Base-by-base conservation (phyloP, 2,113 vertebrate genomes). In the Pandion haliaetus region DNA sequence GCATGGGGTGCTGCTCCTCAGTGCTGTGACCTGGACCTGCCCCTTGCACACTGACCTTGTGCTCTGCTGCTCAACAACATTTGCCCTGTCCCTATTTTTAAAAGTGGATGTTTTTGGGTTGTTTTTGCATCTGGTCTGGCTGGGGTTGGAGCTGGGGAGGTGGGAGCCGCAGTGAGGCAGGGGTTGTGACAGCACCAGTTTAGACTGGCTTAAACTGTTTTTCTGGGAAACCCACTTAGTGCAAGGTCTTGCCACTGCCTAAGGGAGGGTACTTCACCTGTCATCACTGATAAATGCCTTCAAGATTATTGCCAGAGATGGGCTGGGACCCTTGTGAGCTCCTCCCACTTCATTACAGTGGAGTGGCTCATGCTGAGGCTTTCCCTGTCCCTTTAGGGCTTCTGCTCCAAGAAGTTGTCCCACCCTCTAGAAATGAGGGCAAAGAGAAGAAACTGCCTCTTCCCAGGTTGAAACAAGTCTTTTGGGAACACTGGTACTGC, bases 91-190 rank as follows among this genome's bases (percentile, higher is more conserved):
- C 7, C 7, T 44, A 1, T 49, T 63, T 83, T n/a, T 65, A 57
- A 72, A 72, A 78, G 24, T 29, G 14, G 8, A 8, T 69, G 47
- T 4, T 10, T 80, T 77, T 55, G 26, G 58, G 44, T 40, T 79
- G 42, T 2, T 54, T 82, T 88, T 91, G 26, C 5, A 5, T 9
- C 18, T 58, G 34, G 5, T 88, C 21, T 61, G 38, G 7, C 44
- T 82, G 40, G 29, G 26, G 3, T 45, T 54, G 42, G 57, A 67
- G 70, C 50, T 85, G 70, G 50, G 55, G 38, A 82, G 19, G 17
- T 84, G 24, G 45, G 69, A 91, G n/a, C 31, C 0, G 1, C 0
- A 0, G 5, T 62, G 36, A 65, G 54, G 54, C 45, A 49, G 45
- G 54, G 16, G 1, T 73, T 94, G 63, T n/a, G 18, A 40, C 59